Base-by-base conservation (phyloP, 1,140 invertebrate genomes). In the Coenobita brevimanus region DNA sequence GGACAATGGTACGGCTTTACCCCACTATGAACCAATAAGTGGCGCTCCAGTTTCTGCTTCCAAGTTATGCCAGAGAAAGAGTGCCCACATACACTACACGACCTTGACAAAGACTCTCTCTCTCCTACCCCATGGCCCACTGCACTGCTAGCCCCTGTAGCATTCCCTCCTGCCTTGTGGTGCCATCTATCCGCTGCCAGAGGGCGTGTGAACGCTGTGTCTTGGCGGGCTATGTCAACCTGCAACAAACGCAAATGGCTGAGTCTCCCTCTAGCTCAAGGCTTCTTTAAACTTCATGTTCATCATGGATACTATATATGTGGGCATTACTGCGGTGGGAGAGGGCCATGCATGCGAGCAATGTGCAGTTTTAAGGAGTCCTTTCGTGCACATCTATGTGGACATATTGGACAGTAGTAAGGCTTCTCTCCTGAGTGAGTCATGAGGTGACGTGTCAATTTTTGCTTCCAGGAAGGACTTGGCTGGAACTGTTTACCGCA, bases 401-500 rank as follows among this genome's bases (percentile, higher is more conserved):
- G 81, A 64, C 89, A 90, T 50, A 86, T 80, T 57, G 89, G 86
- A 78, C 89, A 90, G 69, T 80, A 81, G 80, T 85, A 90, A n/a
- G 89, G 89, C 71, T 86, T 88, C 83, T 76, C 89, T 69, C 89
- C 89, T n/a, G 89, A 90, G 50, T 90, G 89, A 33, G 89, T 90
- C 86, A 89, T 90, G 78, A 90, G 80, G 78, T 90, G 89, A 6
- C 89, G 86, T 17, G 83, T 84, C 81, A 90, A 78, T 81, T 89
- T 88, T 81, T 90, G 89, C 82, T 90, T 90, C 89, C 89, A 90
- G 6, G 89, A 89, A 38, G 89, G 83, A 50, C 83, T 85, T 60
- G 89, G 89, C 82, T 67, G 88, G 87, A 90, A 90, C 89, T 90
- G 89, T 88, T 90, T 90, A 78, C 89, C 89, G 41, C 89, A 90